Evolutionary conservation across 2,888 invertebrate genomes (phyloP), one percentile per base, ranked within the genome.

Genomic region (Leptopilina syphax): DNA sequence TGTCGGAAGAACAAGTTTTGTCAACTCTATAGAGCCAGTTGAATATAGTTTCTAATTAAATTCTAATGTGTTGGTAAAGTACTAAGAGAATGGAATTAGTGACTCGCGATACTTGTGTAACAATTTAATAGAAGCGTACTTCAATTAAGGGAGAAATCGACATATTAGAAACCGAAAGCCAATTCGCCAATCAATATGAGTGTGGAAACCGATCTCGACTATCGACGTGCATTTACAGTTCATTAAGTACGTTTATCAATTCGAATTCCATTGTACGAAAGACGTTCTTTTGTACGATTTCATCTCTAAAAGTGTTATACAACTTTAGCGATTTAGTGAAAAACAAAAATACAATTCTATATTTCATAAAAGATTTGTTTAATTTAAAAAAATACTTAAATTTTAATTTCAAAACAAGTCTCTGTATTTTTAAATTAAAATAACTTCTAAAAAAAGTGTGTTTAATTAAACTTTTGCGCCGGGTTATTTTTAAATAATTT

Each of bases 1-100:
- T n/a, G 18, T n/a, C 60, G 60, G 60, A 18, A 60, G 18, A n/a
- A 60, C n/a, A n/a, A 60, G n/a, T 60, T 44, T 18, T 50, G 50
- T 50, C 50, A 50, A 50, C 12, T 47, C 10, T 44, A 44, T 6
- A 44, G 50, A 50, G 9, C 12, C 50, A 50, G 10, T 3, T 50
- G 50, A 50, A 50, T 50, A 50, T 50, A 50, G 50, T 50, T 50
- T 50, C 63, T 18, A 63, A 63, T 63, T 63, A 63, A 63, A 63
- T 60, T 60, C 60, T 60, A 60, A 60, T 60, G 60, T n/a, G 13
- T 60, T 60, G 12, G 18, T 60, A 6, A 60, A 60, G 18, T 60
- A n/a, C 18, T n/a, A 5, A 12, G 12, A 12, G 12, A 60, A 60
- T 12, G 50, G n/a, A 18, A 60, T 60, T 60, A 60, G n/a, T 60